Conservation (phyloP, 35 echinoderm and acorn worm genomes). For the Apostichopus californicus region DNA sequence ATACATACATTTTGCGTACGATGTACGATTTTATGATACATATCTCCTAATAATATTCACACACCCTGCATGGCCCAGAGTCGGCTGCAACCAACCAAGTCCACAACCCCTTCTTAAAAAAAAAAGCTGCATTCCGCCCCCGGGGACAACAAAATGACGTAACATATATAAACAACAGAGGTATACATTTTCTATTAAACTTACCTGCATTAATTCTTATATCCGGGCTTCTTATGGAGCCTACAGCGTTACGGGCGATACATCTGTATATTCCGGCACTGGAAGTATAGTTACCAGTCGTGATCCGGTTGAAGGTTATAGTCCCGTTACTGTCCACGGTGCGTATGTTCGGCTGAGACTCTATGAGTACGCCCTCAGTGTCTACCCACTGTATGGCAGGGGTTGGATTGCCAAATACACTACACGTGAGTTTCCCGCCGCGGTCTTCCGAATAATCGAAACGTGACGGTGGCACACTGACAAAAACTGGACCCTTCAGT, state of each 20-base stretch:
- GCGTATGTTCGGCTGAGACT: conserved; percentile 60
- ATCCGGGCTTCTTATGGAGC: conserved; percentile 81
- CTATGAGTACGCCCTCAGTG: conserved; percentile 60
- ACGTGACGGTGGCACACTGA: conserved; percentile 66
- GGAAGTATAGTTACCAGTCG: conserved; percentile 49
- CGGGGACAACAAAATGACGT: too few relatives aligned
- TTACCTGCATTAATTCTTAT: conserved; percentile 93
- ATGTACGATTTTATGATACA: too few relatives aligned
- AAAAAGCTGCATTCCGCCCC: too few relatives aligned
- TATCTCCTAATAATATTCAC: too few relatives aligned
- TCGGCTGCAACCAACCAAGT: too few relatives aligned
- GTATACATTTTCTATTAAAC: not conserved
- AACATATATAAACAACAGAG: too few relatives aligned
- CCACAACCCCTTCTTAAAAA: too few relatives aligned
- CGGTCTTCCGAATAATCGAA: conserved; percentile 68
- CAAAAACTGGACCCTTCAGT: conserved; percentile 80
- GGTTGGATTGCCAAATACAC: conserved; percentile 70
- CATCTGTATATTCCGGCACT: conserved; percentile 79
- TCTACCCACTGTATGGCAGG: conserved; percentile 78
- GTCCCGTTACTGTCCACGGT: conserved; percentile 81
- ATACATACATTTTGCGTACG: too few relatives aligned
- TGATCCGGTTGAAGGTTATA: conserved; percentile 69
- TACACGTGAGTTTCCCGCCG: conserved; percentile 78
- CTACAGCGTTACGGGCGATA: conserved; percentile 75
- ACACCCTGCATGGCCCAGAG: too few relatives aligned